Evolutionary conservation across 2,113 vertebrate species (phyloP), one percentile per base, ranked within the genome.

Genomic region (Cricetomys ansorgei): DNA sequence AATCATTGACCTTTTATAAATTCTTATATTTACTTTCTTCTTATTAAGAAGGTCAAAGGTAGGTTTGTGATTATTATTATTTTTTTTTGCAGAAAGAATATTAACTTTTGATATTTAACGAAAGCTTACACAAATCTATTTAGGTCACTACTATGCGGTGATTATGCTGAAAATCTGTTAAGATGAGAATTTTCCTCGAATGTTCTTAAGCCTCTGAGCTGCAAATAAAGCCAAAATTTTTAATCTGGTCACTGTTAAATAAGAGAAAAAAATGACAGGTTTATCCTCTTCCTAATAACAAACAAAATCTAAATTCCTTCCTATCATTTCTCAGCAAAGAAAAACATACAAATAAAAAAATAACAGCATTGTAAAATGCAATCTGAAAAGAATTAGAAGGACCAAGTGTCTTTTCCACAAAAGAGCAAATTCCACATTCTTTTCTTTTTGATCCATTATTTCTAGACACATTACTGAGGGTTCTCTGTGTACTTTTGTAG

Each of bases 101-200:
- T 86, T 96, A 92, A 77, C 75, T 57, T 92, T 64, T 88, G 67
- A 65, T 93, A 96, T 96, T 97, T 97, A 88, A 92, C 21, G 8
- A 83, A 87, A 88, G 90, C 75, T 97, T 86, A 88, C 65, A 48
- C 43, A 93, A 94, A 85, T 97, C 88, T 95, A 76, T 89, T 89
- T 80, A 57, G 40, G 88, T 85, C 53, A 67, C 17, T 88, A 76
- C 76, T 90, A 76, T 50, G 23, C 65, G 85, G 45, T 89, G 59
- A 94, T 94, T 94, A 64, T 23, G 76, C 48, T 90, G 70, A 92
- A 90, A 96, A 65, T 88, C 40, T 62, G 45, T 80, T 94, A 69
- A 95, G 48, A 87, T 57, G 80, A 1, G 0, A 15, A 88, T 97
- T 97, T 96, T 95, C 8, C 37, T 81, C 93, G 45, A 93, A 93